phyloP scores from a whole-genome alignment of 2,113 vertebrate species.

The Arizona elegans region DNA sequence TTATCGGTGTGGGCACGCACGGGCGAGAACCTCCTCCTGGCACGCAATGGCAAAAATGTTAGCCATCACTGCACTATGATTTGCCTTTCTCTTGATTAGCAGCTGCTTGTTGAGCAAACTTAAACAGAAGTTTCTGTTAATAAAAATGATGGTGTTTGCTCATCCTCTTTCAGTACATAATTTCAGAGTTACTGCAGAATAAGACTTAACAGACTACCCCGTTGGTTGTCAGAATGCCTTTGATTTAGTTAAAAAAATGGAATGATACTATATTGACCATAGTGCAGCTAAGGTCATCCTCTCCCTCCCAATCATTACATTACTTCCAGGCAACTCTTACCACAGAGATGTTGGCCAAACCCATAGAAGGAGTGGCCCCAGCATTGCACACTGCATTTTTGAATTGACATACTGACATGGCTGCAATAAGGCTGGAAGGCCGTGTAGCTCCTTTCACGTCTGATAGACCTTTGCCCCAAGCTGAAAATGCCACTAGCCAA shows the following conservation, averaged over 20 bases:
- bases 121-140: background rate
- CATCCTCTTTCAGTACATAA: background rate
- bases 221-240: background rate
- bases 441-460: constrained; percentile 83
- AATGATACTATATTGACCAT: background rate
- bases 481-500: constrained; percentile 88
- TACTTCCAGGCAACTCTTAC: constrained; percentile 69
- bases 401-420: constrained; percentile 65
- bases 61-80: background rate
- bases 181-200: background rate
- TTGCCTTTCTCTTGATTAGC: background rate
- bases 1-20: too few relatives aligned
- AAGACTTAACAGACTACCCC: background rate
- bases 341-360: constrained; percentile 90
- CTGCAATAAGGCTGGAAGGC: constrained; percentile 63
- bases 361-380: constrained; percentile 77
- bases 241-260: background rate
- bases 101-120: background rate
- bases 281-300: background rate
- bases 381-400: constrained; percentile 50
- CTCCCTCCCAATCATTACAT: background rate
- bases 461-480: constrained; percentile 89
- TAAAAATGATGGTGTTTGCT: background rate
- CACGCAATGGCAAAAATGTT: too few relatives aligned
- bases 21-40: too few relatives aligned